Conservation (phyloP, 2,797 vertebrate genomes). For the Chiroxiphia lanceolata region DNA sequence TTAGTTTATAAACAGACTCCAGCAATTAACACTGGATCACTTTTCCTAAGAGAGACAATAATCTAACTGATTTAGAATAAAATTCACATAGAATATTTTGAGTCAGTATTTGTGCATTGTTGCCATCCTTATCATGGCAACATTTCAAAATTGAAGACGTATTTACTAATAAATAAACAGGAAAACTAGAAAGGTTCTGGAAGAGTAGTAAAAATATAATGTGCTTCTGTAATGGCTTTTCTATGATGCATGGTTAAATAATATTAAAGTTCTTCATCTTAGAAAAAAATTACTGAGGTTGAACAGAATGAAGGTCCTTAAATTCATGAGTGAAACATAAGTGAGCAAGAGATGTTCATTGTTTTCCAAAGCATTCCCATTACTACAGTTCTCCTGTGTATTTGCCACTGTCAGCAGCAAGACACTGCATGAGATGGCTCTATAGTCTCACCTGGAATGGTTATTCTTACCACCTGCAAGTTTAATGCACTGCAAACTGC, state of each 20-base stretch:
- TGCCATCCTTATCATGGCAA: not conserved
- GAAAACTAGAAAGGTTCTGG: not conserved
- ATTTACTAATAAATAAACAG: not conserved
- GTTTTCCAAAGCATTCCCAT: not conserved
- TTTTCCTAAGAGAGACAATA: not conserved
- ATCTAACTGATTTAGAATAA: not conserved
- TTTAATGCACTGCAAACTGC: not conserved
- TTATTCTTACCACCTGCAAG: not conserved
- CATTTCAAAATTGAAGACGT: not conserved
- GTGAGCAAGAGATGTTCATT: not conserved
- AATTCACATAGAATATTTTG: not conserved
- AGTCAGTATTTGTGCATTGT: not conserved
- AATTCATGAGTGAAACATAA: not conserved
- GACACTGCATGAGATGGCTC: not conserved
- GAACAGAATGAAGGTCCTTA: not conserved
- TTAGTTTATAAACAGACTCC: not conserved
- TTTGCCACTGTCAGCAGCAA: not conserved
- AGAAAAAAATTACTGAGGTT: not conserved
- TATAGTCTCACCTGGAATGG: not conserved
- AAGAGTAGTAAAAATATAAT: not conserved
- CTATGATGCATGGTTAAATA: not conserved
- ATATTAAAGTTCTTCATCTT: not conserved
- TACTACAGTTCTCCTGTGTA: not conserved
- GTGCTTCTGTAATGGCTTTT: not conserved
- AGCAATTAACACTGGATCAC: not conserved